phyloP scores from a whole-genome alignment of 2,113 vertebrate genomes.

The Rynchops niger region DNA sequence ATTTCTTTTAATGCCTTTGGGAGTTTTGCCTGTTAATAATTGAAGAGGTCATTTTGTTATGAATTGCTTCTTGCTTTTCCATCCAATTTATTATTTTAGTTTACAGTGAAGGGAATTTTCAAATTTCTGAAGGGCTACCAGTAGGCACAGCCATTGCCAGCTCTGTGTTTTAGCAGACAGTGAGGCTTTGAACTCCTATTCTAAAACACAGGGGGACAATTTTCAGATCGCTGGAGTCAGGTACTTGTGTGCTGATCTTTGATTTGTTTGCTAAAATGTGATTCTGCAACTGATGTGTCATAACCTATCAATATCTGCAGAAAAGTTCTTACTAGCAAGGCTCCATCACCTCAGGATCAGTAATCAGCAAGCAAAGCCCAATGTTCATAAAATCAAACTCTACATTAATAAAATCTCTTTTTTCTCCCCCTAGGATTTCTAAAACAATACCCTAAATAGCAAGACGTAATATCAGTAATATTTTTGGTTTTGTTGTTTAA shows the following conservation, averaged over 20 bases:
- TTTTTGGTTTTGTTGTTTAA: neutral
- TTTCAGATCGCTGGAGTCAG: fast-evolving
- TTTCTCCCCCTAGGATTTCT: neutral
- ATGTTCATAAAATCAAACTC: neutral
- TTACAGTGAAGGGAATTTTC: neutral
- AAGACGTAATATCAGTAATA: neutral
- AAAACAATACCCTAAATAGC: neutral
- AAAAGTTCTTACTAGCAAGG: neutral
- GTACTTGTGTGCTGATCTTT: neutral
- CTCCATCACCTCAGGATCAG: neutral
- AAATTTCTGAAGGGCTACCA: neutral
- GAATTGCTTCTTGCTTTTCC: neutral
- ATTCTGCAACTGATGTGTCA: neutral
- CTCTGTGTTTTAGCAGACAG: neutral
- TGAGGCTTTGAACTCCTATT: neutral
- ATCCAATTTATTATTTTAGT: neutral
- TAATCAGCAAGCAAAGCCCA: neutral
- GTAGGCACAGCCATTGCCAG: neutral
- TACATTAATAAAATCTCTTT: neutral
- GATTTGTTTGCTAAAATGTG: neutral
- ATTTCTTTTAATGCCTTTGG: slow-evolving; percentile 12
- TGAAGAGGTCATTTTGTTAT: slow-evolving; percentile 25
- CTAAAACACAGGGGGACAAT: neutral
- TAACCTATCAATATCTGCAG: neutral
- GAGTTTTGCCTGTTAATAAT: slow-evolving; percentile 38